phyloP scores from a whole-genome alignment of 2,113 vertebrate species.

The Sinosuthora webbiana region DNA sequence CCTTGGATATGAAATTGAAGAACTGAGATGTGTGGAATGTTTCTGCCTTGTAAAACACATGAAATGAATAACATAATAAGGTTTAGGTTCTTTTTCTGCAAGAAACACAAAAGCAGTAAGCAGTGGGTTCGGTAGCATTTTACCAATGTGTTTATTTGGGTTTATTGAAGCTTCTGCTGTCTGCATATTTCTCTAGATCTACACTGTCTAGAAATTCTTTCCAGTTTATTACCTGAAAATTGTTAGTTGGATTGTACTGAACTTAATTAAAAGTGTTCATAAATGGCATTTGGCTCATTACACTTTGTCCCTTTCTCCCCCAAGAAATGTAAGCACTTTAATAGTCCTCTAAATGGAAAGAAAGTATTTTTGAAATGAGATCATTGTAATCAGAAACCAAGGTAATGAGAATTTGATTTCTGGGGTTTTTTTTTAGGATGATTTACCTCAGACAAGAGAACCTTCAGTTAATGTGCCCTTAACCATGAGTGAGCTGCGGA shows the following conservation, averaged over 20 bases:
- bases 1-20: neutral
- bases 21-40: neutral
- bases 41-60: neutral
- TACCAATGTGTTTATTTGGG: neutral
- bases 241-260: constrained; percentile 39
- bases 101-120: neutral
- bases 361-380: constrained; percentile 49
- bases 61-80: neutral
- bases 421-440: neutral
- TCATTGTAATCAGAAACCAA: constrained; percentile 48
- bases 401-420: constrained; percentile 54
- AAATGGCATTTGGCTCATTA: constrained; percentile 64
- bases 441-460: constrained; percentile 42
- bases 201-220: constrained; percentile 52
- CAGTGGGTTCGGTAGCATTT: neutral
- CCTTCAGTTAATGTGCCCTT: constrained; percentile 12
- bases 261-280: constrained; percentile 65
- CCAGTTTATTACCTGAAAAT: constrained; percentile 60
- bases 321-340: constrained; percentile 58
- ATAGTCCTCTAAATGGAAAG: constrained; percentile 45
- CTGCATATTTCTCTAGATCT: constrained; percentile 15
- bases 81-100: neutral
- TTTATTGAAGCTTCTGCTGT: constrained; percentile 17
- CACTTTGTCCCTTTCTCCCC: constrained; percentile 39
- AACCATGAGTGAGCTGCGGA: constrained; percentile 60